Conservation (phyloP, 1,140 invertebrate species). For the Oreohelix idahoensis region DNA sequence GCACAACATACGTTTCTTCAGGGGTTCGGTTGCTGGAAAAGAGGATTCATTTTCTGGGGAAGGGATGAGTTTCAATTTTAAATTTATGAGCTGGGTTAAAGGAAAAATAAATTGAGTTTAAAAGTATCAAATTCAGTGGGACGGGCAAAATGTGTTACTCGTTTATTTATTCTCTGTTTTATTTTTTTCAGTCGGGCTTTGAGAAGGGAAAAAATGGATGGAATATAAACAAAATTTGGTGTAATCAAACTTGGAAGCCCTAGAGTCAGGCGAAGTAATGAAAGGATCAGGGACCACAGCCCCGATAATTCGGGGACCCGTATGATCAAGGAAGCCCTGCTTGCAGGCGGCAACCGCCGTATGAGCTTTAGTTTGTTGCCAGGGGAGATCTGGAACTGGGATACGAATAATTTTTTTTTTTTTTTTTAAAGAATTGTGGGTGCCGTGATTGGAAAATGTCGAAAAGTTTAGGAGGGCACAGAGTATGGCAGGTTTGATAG, state of each 20-base stretch:
- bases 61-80: not conserved
- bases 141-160: not conserved
- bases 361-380: not conserved
- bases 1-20: no score
- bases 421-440: not conserved
- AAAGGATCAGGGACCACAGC: constrained; percentile 24
- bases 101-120: constrained; percentile 2
- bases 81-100: not conserved
- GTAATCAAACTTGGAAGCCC: constrained; percentile 17
- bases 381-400: not conserved
- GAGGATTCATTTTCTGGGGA: no score
- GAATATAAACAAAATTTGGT: constrained; percentile 35
- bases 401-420: not conserved
- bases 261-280: constrained; percentile 27
- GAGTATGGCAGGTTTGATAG: no score
- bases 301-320: not conserved
- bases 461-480: no score
- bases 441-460: not conserved
- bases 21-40: no score
- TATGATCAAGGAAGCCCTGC: constrained; percentile 6
- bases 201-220: not conserved
- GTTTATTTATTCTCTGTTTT: constrained; percentile 3
- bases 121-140: not conserved
- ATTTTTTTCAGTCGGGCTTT: not conserved
- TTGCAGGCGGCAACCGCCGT: not conserved